These are phyloP conservation scores for Mesochorus sp. DNA, from an alignment of 2,888 invertebrate genomes.

Conservation along the genomic window DNA sequence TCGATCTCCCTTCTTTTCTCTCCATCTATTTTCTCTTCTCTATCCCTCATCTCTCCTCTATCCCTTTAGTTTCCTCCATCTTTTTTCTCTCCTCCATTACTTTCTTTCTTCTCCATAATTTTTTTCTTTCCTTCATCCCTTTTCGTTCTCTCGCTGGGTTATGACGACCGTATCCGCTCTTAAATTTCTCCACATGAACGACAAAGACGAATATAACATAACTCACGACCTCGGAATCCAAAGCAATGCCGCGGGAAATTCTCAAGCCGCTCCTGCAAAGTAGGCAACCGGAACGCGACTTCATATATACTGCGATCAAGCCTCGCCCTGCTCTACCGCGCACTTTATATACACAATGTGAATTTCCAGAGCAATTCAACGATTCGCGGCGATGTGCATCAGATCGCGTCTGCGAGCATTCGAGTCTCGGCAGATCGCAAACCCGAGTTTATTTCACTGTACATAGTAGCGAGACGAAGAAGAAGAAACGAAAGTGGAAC, in stretches of 20 bases:
- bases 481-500: conserved; percentile 14
- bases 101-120: not conserved
- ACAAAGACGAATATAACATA: not conserved
- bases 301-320: not conserved
- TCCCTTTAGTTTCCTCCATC: not conserved
- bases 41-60: not conserved
- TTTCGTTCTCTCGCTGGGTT: not conserved
- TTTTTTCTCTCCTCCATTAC: not conserved
- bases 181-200: not conserved
- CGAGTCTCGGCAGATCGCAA: not conserved
- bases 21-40: not conserved
- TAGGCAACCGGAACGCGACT: conserved; percentile 30
- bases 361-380: conserved; percentile 1
- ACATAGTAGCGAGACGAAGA: not conserved
- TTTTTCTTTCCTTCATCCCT: not conserved
- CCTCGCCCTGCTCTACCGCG: not conserved
- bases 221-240: conserved; percentile 20
- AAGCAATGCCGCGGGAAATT: conserved; percentile 26
- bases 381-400: conserved; percentile 11
- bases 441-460: conserved; percentile 2
- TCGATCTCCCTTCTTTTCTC: too few species aligned
- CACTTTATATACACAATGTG: conserved; percentile 9
- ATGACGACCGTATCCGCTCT: conserved; percentile 23
- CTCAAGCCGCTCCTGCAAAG: conserved; percentile 18
- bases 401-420: not conserved